Conservation (phyloP, 92 coral and sea anemone genomes). For the Actinernus sp. region DNA sequence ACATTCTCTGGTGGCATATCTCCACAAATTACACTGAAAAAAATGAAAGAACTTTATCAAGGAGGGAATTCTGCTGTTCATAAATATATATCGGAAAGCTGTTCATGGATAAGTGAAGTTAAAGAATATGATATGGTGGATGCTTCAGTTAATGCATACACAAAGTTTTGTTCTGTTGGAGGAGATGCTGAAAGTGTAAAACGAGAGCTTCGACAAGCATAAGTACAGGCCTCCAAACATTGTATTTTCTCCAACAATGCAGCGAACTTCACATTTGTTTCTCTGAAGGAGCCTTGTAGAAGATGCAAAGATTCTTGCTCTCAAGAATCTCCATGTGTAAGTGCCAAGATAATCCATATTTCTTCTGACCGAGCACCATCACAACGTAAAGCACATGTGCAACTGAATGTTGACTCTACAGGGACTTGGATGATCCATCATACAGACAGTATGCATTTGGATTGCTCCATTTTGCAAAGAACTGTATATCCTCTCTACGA, state of each 20-base stretch:
- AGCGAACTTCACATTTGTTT: constrained; percentile 13
- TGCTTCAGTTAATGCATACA: constrained; percentile 44
- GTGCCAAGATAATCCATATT: constrained; percentile 42
- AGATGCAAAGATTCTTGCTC: background rate
- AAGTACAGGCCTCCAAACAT: constrained; percentile 8
- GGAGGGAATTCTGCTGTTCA: constrained; percentile 32
- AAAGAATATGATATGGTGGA: constrained; percentile 50
- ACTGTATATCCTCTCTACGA: constrained; percentile 43
- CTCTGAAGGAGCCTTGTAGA: constrained; percentile 10
- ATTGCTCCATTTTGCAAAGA: constrained; percentile 64
- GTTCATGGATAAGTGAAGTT: constrained; percentile 61
- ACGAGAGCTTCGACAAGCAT: constrained; percentile 13
- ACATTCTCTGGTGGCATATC: constrained; percentile 50
- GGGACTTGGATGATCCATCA: constrained; percentile 20
- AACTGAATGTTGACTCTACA: constrained; percentile 20
- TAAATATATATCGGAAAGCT: constrained; percentile 33
- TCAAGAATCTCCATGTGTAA: constrained; percentile 15
- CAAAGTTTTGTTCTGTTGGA: constrained; percentile 26
- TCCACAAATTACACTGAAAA: constrained; percentile 18
- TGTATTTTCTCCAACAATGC: constrained; percentile 44
- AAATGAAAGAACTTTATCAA: constrained; percentile 50
- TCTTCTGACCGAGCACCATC: constrained; percentile 69
- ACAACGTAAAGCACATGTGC: constrained; percentile 42
- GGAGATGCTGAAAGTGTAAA: constrained; percentile 66
- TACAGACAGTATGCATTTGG: constrained; percentile 75